Evolutionary conservation across 1,140 invertebrate species (phyloP).

Genomic region (Eubasilissa regina): DNA sequence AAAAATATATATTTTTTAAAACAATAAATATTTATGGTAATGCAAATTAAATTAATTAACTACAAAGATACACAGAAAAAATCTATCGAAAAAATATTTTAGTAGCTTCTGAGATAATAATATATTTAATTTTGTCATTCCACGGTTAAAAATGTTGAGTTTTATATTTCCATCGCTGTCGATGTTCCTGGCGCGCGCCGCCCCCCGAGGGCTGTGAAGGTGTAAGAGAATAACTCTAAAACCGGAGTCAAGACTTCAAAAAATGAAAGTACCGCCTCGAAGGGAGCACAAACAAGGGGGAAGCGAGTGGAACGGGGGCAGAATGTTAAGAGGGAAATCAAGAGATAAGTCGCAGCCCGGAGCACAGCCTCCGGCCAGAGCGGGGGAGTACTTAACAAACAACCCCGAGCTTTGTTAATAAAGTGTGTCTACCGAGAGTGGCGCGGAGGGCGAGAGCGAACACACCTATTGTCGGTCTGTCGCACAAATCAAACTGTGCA

Average conservation of each 20-base stretch:
- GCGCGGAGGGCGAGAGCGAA: no score
- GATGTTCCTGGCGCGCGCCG: not conserved
- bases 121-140: no score
- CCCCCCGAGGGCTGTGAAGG: not conserved
- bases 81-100: no score
- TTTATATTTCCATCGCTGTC: no score
- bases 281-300: constrained; percentile 25
- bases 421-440: constrained; percentile 25
- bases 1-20: no score
- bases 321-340: constrained; percentile 36
- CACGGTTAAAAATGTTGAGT: no score
- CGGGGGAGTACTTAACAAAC: constrained; percentile 27
- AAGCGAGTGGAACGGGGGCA: constrained; percentile 11
- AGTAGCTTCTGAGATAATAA: no score
- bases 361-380: not conserved
- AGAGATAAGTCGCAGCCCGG: constrained; percentile 33
- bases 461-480: not conserved
- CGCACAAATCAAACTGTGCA: no score
- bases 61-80: no score
- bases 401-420: constrained; percentile 31
- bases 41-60: no score
- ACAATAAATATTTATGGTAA: no score
- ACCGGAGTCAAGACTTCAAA: constrained; percentile 21
- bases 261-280: constrained; percentile 13
- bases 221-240: not conserved